These are phyloP conservation scores for Brachionus koreanus DNA, from an alignment of 1,140 invertebrate genomes.

Conservation along the genomic window DNA sequence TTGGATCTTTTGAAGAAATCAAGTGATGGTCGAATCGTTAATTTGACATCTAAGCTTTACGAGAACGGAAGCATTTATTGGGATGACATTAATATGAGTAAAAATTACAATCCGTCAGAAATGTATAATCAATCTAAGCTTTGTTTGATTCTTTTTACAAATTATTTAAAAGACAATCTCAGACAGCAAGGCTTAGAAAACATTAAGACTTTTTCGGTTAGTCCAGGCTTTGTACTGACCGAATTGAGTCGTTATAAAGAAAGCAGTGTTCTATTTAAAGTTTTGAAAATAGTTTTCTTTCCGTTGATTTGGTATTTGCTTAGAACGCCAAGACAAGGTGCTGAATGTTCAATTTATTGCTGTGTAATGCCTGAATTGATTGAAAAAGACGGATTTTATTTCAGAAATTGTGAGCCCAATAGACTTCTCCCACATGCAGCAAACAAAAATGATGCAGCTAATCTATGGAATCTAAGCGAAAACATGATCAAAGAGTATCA, in stretches of 20 bases:
- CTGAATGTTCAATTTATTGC: slow-evolving; percentile 75
- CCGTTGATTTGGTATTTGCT: slow-evolving; percentile 48
- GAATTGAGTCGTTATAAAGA: slow-evolving; percentile 61
- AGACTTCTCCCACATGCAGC: background rate
- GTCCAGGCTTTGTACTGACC: slow-evolving; percentile 56
- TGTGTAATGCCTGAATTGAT: slow-evolving; percentile 68
- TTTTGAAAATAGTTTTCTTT: slow-evolving; percentile 44
- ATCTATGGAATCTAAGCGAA: slow-evolving; percentile 32
- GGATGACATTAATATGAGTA: slow-evolving; percentile 10
- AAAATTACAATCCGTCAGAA: slow-evolving; percentile 16
- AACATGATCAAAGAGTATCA: slow-evolving; percentile 24
- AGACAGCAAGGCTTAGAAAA: background rate
- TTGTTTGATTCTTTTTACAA: slow-evolving; percentile 19
- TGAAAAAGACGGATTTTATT: slow-evolving; percentile 49
- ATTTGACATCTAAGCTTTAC: slow-evolving; percentile 27
- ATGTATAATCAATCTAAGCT: slow-evolving; percentile 49
- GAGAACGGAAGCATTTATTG: background rate
- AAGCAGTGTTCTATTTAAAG: background rate
- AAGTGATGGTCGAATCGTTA: background rate
- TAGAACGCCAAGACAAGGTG: slow-evolving; percentile 62
- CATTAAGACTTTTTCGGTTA: slow-evolving; percentile 51
- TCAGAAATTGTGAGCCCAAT: background rate
- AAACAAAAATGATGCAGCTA: background rate
- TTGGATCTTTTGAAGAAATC: background rate
- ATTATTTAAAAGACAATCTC: background rate